phyloP scores from a whole-genome alignment of 2,888 invertebrate genomes.

The Ichneumon xanthorius region DNA sequence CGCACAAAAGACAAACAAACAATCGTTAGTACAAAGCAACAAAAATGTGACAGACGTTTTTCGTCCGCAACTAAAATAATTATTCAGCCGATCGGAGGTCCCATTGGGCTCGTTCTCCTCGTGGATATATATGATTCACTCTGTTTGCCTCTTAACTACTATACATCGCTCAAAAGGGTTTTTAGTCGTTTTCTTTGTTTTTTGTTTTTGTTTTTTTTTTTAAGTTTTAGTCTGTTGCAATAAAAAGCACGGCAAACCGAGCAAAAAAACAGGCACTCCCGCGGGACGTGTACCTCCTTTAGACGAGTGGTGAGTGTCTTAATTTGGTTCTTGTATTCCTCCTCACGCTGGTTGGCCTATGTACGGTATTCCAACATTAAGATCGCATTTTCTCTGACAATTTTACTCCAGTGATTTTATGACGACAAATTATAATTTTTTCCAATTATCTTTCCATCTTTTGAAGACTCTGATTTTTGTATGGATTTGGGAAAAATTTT shows the following conservation, averaged over 20 bases:
- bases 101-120: neutral
- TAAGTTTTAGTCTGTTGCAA: constrained; percentile 68
- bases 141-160: neutral
- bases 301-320: constrained; percentile 99
- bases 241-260: constrained; percentile 68
- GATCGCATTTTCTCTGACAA: constrained; percentile 7
- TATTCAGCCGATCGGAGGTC: constrained; percentile 2
- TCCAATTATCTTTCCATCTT: constrained; percentile 21
- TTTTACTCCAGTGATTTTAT: constrained; percentile 25
- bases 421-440: neutral
- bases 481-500: neutral
- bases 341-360: constrained; percentile 99
- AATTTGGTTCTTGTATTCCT: constrained; percentile 99
- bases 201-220: constrained; percentile 44
- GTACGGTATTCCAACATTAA: constrained; percentile 75
- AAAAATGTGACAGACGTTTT: constrained; percentile 29
- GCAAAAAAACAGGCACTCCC: constrained; percentile 72
- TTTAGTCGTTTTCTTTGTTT: constrained; percentile 15
- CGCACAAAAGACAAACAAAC: constrained; percentile 80
- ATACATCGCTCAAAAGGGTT: neutral
- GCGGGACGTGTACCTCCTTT: constrained; percentile 94
- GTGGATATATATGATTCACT: constrained; percentile 33
- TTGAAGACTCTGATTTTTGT: neutral
- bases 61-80: constrained; percentile 32
- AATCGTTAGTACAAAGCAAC: constrained; percentile 74